Base-by-base conservation (phyloP, 2,797 vertebrate species). In the Cossypha dichroa region DNA sequence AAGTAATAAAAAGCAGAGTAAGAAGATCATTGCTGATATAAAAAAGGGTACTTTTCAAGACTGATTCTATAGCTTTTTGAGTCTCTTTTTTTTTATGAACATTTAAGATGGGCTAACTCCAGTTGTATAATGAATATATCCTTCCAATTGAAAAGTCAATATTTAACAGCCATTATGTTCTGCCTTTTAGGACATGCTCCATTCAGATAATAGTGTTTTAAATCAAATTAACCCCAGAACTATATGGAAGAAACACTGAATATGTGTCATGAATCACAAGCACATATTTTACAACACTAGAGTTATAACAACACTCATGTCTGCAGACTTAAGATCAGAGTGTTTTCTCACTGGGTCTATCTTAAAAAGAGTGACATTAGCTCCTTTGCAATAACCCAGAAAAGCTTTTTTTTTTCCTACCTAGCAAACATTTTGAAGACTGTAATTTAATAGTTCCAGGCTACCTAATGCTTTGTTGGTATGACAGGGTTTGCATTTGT, bases 161-260 rank as follows among this genome's bases (percentile, higher is more conserved):
- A 94, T 82, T 93, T 94, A 95, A 85, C 93, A 95, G 63, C 45
- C 28, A 77, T 64, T 95, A 54, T 78, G 79, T 94, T 94, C 94
- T 94, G 91, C 69, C 81, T 82, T 96, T 85, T 93, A 81, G 78
- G 81, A 94, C 54, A 48, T 79, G 18, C 11, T 88, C 67, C 69
- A 41, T 93, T 96, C 95, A 93, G 93, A 92, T 93, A 95, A 88
- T 23, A 92, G 89, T 58, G 73, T 58, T 90, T 95, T 83, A 95
- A 81, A 97, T 87, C 78, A 96, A 97, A 96, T 85, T 74, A 90
- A 33, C 74, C 86, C 38, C n/a, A 93, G 55, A 77, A 62, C 21
- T 79, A 38, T 16, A 64, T 14, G 28, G 90, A 79, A 92, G 51
- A 78, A 93, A 73, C 51, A 78, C 1, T 88, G 73, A 87, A 49